Conservation (phyloP, 2,888 invertebrate genomes). For the Pristionchus maxplancki region DNA sequence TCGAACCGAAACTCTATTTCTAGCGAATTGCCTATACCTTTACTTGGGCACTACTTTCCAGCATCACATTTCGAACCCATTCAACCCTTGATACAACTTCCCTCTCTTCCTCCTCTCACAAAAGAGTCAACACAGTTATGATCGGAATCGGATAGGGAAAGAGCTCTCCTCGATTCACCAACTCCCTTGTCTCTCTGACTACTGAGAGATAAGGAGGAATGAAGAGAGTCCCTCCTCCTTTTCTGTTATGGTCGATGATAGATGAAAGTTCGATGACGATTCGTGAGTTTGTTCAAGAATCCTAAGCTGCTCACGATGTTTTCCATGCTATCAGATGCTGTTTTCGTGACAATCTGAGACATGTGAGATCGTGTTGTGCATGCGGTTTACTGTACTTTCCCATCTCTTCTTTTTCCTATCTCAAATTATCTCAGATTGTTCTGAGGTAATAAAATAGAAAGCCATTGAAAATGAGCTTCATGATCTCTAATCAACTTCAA, state of each 20-base stretch:
- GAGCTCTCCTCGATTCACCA: background rate
- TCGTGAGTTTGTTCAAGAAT: background rate
- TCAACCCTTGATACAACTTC: conserved; percentile 8
- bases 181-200: background rate
- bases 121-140: conserved; percentile 37
- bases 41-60: no score
- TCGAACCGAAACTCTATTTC: background rate
- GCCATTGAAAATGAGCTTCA: background rate
- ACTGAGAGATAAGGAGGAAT: background rate
- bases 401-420: background rate
- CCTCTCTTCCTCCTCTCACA: conserved; percentile 2
- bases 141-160: background rate
- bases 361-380: background rate
- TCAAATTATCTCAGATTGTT: no score
- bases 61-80: conserved; percentile 11
- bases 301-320: conserved; percentile 17
- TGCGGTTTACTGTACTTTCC: background rate
- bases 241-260: background rate
- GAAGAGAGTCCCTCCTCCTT: background rate
- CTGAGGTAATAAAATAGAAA: background rate
- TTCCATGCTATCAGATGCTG: background rate
- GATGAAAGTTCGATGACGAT: conserved; percentile 41
- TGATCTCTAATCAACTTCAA: background rate
- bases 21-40: no score
- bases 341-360: background rate